phyloP scores from a whole-genome alignment of 2,888 invertebrate genomes.

The Drosophila tanythrix region DNA sequence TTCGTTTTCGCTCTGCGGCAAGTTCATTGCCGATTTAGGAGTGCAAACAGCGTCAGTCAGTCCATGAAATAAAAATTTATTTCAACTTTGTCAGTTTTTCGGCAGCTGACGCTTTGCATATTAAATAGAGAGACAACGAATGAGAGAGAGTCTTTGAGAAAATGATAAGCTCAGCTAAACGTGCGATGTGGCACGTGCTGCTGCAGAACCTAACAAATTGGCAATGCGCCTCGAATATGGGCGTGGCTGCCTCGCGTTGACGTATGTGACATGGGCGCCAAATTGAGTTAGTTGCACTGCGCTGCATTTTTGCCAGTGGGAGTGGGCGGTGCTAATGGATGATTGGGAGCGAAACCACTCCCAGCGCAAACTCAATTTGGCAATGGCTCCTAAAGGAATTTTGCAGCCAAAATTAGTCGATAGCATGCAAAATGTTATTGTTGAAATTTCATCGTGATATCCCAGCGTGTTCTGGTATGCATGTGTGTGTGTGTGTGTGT shows the following conservation, averaged over 20 bases:
- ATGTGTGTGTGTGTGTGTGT: conserved; percentile 3
- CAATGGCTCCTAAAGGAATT: conserved; percentile 56
- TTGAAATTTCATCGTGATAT: conserved; percentile 25
- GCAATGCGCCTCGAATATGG: conserved; percentile 57
- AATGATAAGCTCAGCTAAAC: conserved; percentile 81
- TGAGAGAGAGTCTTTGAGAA: conserved; percentile 61
- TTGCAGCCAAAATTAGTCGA: conserved; percentile 65
- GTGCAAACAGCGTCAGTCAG: conserved; percentile 67
- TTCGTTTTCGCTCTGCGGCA: conserved; percentile 60
- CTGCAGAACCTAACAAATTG: conserved; percentile 74
- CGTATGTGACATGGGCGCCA: conserved; percentile 79
- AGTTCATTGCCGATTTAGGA: conserved; percentile 80
- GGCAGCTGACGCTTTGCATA: conserved; percentile 78
- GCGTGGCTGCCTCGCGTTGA: conserved; percentile 71
- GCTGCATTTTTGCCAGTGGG: conserved; percentile 32
- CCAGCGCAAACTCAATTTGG: conserved; percentile 70
- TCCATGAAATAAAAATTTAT: conserved; percentile 79
- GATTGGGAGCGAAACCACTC: conserved; percentile 34
- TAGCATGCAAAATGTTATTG: conserved; percentile 57
- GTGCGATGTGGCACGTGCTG: conserved; percentile 76
- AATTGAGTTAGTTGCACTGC: conserved; percentile 74
- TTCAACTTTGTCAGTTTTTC: conserved; percentile 77
- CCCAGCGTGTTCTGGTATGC: not conserved
- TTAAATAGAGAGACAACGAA: conserved; percentile 57
- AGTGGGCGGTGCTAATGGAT: no score